Evolutionary conservation across 2,797 vertebrate species (phyloP).

Genomic region (Sebastes vulpes): DNA sequence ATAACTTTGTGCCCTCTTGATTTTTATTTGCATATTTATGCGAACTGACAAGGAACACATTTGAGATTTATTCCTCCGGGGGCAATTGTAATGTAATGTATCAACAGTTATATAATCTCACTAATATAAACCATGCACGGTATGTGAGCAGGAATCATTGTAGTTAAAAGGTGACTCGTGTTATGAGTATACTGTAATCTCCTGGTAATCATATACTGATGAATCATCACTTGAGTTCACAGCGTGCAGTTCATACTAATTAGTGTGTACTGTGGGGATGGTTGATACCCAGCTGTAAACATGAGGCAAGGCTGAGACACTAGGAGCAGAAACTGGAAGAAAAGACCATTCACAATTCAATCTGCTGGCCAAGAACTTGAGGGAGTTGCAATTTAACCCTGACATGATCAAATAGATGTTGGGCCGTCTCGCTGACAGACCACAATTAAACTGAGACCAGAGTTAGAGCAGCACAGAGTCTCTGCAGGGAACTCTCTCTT

Average conservation of each 20-base stretch:
- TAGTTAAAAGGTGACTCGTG: conserved; percentile 9
- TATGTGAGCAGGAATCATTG: conserved; percentile 18
- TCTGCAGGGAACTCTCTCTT: background rate
- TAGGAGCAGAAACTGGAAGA: background rate
- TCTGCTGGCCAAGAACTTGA: background rate
- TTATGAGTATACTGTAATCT: conserved; percentile 5
- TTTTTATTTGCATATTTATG: background rate
- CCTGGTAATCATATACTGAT: conserved; percentile 8
- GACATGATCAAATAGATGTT: background rate
- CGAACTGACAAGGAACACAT: background rate
- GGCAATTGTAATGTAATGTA: background rate
- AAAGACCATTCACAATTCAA: background rate
- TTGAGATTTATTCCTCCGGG: background rate
- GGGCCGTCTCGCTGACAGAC: background rate
- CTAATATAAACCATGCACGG: background rate
- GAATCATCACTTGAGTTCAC: conserved; percentile 10
- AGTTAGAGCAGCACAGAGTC: background rate
- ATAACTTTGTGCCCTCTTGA: background rate
- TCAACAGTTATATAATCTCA: background rate
- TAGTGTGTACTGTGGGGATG: background rate
- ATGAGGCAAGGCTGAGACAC: background rate
- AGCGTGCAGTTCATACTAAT: background rate
- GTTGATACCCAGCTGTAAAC: background rate
- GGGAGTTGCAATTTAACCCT: background rate
- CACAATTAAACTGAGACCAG: background rate